Evolutionary conservation across 2,888 invertebrate species (phyloP).

Genomic region (Callyntrura sp.): DNA sequence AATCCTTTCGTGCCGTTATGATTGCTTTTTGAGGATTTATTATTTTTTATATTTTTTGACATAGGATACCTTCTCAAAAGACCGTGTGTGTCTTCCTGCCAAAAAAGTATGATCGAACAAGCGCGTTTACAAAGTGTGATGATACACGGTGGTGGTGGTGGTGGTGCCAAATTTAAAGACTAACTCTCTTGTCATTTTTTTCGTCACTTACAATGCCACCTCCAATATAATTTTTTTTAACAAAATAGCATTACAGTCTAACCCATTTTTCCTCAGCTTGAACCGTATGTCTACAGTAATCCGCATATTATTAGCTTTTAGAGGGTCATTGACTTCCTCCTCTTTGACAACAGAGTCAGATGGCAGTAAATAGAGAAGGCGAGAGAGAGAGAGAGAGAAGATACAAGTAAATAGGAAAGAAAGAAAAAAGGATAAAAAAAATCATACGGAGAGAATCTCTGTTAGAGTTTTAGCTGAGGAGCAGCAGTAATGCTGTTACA

Average conservation of each 20-base stretch:
- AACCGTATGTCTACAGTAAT: background rate
- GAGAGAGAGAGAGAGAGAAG: too few relatives aligned
- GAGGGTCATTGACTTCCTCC: slow-evolving; percentile 53
- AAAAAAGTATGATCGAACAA: too few relatives aligned
- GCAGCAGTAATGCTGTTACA: background rate
- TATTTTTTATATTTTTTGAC: too few relatives aligned
- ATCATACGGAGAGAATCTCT: slow-evolving; percentile 47
- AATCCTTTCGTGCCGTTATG: too few relatives aligned
- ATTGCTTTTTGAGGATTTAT: too few relatives aligned
- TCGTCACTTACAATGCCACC: background rate
- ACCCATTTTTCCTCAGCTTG: background rate
- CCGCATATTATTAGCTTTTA: background rate
- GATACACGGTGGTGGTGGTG: too few relatives aligned
- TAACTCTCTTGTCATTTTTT: too few relatives aligned
- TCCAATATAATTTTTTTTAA: background rate
- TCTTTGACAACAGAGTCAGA: slow-evolving; percentile 47
- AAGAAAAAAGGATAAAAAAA: slow-evolving; percentile 12
- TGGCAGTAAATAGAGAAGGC: slow-evolving; percentile 50
- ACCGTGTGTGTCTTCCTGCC: too few relatives aligned
- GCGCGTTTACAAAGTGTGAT: too few relatives aligned
- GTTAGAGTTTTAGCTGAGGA: background rate
- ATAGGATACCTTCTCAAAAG: too few relatives aligned
- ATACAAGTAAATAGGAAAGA: slow-evolving; percentile 41
- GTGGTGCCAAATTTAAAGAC: too few relatives aligned
- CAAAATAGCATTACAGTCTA: background rate